Evolutionary conservation across 2,888 invertebrate genomes (phyloP), one percentile per base, ranked within the genome.

Genomic region (Folsomia candida): DNA sequence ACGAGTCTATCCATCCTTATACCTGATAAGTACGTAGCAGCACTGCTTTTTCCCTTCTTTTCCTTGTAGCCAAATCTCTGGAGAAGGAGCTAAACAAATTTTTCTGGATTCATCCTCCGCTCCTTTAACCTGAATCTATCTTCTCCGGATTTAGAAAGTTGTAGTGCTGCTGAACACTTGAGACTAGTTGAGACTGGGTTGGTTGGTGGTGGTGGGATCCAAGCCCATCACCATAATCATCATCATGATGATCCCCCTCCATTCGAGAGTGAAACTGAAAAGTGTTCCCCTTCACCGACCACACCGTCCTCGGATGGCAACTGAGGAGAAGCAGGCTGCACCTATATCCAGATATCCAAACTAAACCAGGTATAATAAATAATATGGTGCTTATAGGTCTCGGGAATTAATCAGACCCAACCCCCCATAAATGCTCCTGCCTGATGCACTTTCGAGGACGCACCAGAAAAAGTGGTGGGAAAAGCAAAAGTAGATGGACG

Each of bases 41-140:
- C 18, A 14, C 20, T 54, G 54, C 54, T 54, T 14, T 54, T 6
- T 54, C 54, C 22, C 54, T 54, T n/a, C n/a, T n/a, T n/a, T n/a
- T n/a, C n/a, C n/a, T n/a, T n/a, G n/a, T n/a, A n/a, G n/a, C n/a
- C 18, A 54, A 24, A 22, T 27, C 59, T 27, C 6, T n/a, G n/a
- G n/a, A n/a, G 14, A 24, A 29, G 63, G 51, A 37, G 37, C 63
- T 64, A 64, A 47, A 64, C 63, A 64, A 64, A 64, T 64, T 64
- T 64, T 64, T 64, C 63, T 51, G 2, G n/a, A 47, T 64, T 51
- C n/a, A n/a, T n/a, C n/a, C n/a, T n/a, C n/a, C n/a, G n/a, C n/a
- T n/a, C 14, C 28, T 20, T 20, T 14, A 20, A 24, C 51, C 51
- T 64, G 51, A 3, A 24, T n/a, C 18, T 22, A 22, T n/a, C n/a